Evolutionary conservation across 2,888 invertebrate species (phyloP).

Genomic region (Allophyes oxyacanthae): DNA sequence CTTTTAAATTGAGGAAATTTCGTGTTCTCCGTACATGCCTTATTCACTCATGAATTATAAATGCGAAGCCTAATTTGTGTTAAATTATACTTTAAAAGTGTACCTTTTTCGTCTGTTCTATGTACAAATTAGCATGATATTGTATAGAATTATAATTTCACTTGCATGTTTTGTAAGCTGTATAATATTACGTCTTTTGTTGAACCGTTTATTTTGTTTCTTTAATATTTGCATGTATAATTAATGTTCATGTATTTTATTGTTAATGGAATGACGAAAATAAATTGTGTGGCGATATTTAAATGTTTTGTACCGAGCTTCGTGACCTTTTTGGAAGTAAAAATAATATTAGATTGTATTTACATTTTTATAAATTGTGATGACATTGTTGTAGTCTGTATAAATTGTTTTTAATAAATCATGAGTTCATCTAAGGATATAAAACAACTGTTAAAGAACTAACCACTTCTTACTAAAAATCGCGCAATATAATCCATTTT

Average conservation of each 20-base stretch:
- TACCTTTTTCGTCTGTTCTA: conserved; percentile 59
- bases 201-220: conserved; percentile 51
- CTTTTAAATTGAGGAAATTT: conserved; percentile 64
- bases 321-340: too few relatives aligned
- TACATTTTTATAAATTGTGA: too few relatives aligned
- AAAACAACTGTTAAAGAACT: too few relatives aligned
- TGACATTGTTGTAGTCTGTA: too few relatives aligned
- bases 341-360: too few relatives aligned
- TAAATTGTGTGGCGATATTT: background rate
- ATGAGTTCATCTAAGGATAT: too few relatives aligned
- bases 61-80: conserved; percentile 76
- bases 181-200: conserved; percentile 45
- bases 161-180: conserved; percentile 50
- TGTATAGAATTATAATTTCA: conserved; percentile 64
- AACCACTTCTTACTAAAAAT: too few relatives aligned
- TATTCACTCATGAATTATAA: conserved; percentile 74
- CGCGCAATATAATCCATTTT: too few relatives aligned
- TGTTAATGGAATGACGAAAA: conserved; percentile 5
- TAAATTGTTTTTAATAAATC: too few relatives aligned
- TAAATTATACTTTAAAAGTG: conserved; percentile 77
- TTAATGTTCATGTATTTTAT: conserved; percentile 41
- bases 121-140: conserved; percentile 73
- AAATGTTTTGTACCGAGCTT: conserved; percentile 12
- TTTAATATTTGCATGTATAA: conserved; percentile 51
- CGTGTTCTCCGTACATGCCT: conserved; percentile 57